A percentile compares a stretch with the other conserved stretches of the same genome.
phyloP scores from a whole-genome alignment of 2,113 vertebrate genomes.

The Notothenia coriiceps region DNA sequence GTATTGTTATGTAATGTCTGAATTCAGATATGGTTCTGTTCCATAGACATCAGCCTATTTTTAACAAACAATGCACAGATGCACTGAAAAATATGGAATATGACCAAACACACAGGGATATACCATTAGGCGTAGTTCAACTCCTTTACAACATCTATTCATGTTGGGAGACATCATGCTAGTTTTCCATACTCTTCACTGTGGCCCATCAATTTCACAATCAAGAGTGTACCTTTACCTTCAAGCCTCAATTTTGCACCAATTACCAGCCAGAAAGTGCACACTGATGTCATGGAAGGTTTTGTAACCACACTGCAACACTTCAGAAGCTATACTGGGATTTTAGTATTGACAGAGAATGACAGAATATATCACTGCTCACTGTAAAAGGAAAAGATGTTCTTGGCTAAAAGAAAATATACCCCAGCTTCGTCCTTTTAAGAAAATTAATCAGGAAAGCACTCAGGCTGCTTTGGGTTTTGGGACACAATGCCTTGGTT shows the following conservation, averaged over 20 bases:
- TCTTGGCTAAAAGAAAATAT: not conserved
- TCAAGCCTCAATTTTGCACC: slow-evolving; percentile 26
- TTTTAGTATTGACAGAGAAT: not conserved
- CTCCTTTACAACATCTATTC: not conserved
- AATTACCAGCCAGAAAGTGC: not conserved
- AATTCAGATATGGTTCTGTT: no score
- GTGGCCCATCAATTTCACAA: slow-evolving; percentile 23
- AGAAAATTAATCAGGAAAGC: not conserved
- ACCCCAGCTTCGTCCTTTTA: slow-evolving; percentile 6
- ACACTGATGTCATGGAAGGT: not conserved
- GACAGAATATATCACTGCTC: not conserved
- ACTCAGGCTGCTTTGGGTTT: slow-evolving; percentile 1
- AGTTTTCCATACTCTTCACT: not conserved
- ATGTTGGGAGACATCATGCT: not conserved
- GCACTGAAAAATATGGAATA: not conserved
- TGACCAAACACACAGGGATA: not conserved
- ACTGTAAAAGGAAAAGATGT: not conserved
- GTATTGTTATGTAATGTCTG: no score
- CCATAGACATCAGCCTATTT: no score
- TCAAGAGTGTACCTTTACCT: slow-evolving; percentile 32
- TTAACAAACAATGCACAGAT: not conserved
- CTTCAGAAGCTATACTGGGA: not conserved
- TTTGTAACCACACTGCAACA: not conserved
- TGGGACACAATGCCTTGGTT: slow-evolving; percentile 13
- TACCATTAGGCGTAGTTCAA: not conserved